Evolutionary conservation across 2,888 invertebrate genomes (phyloP), one percentile per base, ranked within the genome.

Genomic region (Microchrysa polita): DNA sequence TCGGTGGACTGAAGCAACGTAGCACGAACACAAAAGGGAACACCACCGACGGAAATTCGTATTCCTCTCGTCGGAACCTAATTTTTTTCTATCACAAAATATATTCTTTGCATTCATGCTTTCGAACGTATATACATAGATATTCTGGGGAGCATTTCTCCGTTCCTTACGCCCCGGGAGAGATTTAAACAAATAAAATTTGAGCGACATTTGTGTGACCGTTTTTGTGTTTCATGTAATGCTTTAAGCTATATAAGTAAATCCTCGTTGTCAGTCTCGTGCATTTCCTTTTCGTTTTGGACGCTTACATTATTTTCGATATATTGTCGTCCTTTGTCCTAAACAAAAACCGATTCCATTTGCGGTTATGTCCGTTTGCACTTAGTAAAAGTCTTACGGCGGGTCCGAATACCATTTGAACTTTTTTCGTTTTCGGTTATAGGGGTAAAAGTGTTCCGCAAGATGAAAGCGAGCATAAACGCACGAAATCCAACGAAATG

Each of bases 341-440:
- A 71, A 53, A 74, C 55, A 72, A 72, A 71, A 63, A 55, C 69
- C 23, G 67, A 69, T 74, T 72, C 74, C n/a, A n/a, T 74, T 72
- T 74, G 72, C 16, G 57, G 72, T 74, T 65, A 74, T 67, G 74
- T 72, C 67, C 74, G 72, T 72, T 74, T 74, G 72, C 74, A 65
- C 72, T 74, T 74, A 72, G 63, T 48, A 48, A 65, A 69, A 72
- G 63, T 72, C 57, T 34, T 20, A 34, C 48, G 65, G 42, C 14
- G n/a, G n/a, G n/a, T n/a, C 57, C 20, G 34, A 20, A 55, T 57
- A 34, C 27, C 23, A 40, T 40, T 16, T 7, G 23, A n/a, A n/a
- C n/a, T n/a, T n/a, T n/a, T n/a, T n/a, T n/a, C n/a, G n/a, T n/a
- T n/a, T 34, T 34, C 27, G 27, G 4, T 34, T 7, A 34, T 5